Conservation (phyloP, 2,113 vertebrate genomes). For the Zosterops hypoxanthus region DNA sequence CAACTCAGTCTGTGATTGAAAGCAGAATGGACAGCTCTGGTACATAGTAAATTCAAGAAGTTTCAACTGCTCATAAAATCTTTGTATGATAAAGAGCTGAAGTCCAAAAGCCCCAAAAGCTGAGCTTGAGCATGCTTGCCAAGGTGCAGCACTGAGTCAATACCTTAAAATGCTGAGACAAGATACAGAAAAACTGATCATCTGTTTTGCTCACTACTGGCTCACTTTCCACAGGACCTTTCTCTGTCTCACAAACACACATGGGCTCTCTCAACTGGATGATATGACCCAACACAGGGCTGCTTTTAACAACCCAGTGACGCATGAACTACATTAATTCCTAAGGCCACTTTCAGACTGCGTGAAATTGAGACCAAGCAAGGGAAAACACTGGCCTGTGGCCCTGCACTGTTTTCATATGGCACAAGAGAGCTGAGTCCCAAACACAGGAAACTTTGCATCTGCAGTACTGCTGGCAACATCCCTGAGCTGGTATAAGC, state of each 20-base stretch:
- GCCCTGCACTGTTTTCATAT: neutral
- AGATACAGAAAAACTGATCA: neutral
- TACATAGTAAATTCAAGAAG: neutral
- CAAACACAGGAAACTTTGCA: neutral
- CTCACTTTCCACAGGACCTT: neutral
- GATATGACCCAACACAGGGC: neutral
- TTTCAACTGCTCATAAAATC: neutral
- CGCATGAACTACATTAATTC: neutral
- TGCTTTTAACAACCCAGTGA: neutral
- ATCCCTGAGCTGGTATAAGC: neutral
- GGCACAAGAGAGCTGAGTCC: neutral
- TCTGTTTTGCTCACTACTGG: neutral
- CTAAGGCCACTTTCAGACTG: neutral
- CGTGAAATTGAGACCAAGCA: neutral
- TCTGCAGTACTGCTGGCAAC: neutral
- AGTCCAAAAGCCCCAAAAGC: neutral
- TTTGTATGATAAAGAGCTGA: neutral
- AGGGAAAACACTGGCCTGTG: neutral
- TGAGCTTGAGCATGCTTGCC: neutral
- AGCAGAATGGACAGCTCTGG: neutral
- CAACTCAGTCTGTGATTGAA: neutral
- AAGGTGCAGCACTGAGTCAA: neutral
- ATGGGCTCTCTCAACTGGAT: fast-evolving
- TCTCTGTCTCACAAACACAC: neutral
- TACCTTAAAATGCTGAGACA: neutral